Evolutionary conservation across 1,140 invertebrate genomes (phyloP).

Genomic region (Planococcus citri): DNA sequence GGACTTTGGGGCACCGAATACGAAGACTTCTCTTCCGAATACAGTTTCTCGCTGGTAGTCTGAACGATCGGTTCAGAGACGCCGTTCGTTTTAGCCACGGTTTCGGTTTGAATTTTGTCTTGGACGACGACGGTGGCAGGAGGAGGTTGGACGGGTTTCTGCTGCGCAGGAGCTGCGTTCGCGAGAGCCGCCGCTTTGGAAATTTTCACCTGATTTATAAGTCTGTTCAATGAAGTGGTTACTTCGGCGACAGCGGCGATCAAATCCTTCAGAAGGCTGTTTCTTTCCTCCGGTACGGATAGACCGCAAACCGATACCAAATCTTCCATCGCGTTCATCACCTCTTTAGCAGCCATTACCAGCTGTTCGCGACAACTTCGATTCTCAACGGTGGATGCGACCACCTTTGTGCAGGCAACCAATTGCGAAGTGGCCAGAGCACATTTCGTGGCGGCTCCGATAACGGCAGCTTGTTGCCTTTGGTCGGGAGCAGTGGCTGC

Average conservation of each 20-base stretch:
- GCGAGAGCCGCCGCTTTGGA: neutral
- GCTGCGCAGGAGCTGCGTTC: conserved; percentile 55
- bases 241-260: conserved; percentile 76
- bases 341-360: conserved; percentile 81
- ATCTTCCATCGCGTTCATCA: conserved; percentile 80
- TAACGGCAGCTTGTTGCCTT: conserved; percentile 68
- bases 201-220: conserved; percentile 80
- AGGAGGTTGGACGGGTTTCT: conserved; percentile 44
- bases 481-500: conserved; percentile 72
- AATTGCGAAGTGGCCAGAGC: conserved; percentile 94
- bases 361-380: conserved; percentile 89
- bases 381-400: conserved; percentile 70
- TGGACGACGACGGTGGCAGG: neutral
- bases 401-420: conserved; percentile 94
- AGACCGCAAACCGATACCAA: conserved; percentile 77
- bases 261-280: conserved; percentile 57
- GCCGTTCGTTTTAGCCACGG: conserved; percentile 58
- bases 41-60: neutral
- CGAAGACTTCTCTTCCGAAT: neutral
- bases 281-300: conserved; percentile 44
- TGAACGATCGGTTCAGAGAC: neutral
- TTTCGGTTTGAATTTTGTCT: neutral
- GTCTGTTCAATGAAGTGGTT: conserved; percentile 73
- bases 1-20: conserved; percentile 17
- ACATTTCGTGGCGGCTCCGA: conserved; percentile 88